Evolutionary conservation across 2,888 invertebrate genomes (phyloP).

Genomic region (Encarsia formosa): DNA sequence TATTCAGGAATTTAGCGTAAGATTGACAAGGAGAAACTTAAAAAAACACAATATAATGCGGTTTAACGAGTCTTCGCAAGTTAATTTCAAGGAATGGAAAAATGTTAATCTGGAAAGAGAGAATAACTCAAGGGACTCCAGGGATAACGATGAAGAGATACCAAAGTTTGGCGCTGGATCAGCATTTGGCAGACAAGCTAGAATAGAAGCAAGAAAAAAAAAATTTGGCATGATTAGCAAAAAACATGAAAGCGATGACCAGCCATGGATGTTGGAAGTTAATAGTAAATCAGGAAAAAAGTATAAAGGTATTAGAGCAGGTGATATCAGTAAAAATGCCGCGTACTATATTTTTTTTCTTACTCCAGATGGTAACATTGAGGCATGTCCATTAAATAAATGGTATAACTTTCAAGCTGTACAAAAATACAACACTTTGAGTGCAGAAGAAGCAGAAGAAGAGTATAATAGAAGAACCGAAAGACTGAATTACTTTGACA

Average conservation of each 20-base stretch:
- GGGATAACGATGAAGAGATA: slow-evolving; percentile 80
- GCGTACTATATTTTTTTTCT: slow-evolving; percentile 98
- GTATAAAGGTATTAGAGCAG: slow-evolving; percentile 87
- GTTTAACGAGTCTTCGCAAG: slow-evolving; percentile 80
- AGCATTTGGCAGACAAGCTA: slow-evolving; percentile 89
- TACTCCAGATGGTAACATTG: slow-evolving; percentile 90
- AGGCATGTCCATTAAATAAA: slow-evolving; percentile 92
- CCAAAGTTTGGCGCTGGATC: slow-evolving; percentile 98
- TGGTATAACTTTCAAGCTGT: slow-evolving; percentile 94
- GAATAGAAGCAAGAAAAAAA: slow-evolving; percentile 89
- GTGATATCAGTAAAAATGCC: slow-evolving; percentile 93
- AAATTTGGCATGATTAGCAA: slow-evolving; percentile 86
- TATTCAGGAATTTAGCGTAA: slow-evolving; percentile 74
- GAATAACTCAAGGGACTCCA: slow-evolving; percentile 89
- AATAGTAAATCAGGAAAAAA: slow-evolving; percentile 84
- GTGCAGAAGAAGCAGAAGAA: slow-evolving; percentile 97
- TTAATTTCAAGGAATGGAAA: slow-evolving; percentile 83
- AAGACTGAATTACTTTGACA: slow-evolving; percentile 90
- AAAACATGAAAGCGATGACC: slow-evolving; percentile 89
- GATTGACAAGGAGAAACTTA: slow-evolving; percentile 72
- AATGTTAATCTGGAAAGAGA: slow-evolving; percentile 90
- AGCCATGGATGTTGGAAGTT: slow-evolving; percentile 93
- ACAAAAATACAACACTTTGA: slow-evolving; percentile 87
- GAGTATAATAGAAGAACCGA: slow-evolving; percentile 94
- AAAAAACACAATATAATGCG: slow-evolving; percentile 87